Evolutionary conservation across 2,797 vertebrate species (phyloP).

Genomic region (Bufotes viridis): DNA sequence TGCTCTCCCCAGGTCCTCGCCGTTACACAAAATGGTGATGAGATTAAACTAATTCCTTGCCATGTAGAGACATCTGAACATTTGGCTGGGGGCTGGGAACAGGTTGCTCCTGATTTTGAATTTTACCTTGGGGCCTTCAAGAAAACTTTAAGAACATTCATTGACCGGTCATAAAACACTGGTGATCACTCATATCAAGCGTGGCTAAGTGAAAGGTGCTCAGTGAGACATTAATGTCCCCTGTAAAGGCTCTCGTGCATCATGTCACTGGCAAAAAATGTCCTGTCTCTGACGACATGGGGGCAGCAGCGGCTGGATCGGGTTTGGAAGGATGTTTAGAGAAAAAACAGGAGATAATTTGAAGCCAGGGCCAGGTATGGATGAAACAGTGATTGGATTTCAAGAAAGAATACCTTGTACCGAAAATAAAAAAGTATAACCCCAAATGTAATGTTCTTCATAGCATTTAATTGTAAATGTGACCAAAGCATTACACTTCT

Average conservation of each 20-base stretch:
- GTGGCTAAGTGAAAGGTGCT: conserved; percentile 52
- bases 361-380: neutral
- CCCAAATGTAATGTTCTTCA: neutral
- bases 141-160: conserved; percentile 55
- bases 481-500: too few relatives aligned
- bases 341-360: neutral
- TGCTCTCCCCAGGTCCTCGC: conserved; percentile 51
- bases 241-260: conserved; percentile 9
- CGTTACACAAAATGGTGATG: conserved; percentile 57
- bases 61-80: conserved; percentile 61
- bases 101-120: conserved; percentile 58
- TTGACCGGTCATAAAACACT: conserved; percentile 25
- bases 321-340: conserved; percentile 7
- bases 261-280: conserved; percentile 3
- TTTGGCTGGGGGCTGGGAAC: conserved; percentile 53
- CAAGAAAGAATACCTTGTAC: neutral
- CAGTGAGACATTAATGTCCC: conserved; percentile 51
- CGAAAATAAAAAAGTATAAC: neutral
- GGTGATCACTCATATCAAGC: conserved; percentile 56
- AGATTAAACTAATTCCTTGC: conserved; percentile 62
- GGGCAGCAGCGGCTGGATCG: neutral
- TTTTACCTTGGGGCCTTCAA: conserved; percentile 57
- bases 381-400: neutral
- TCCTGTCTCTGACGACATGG: neutral
- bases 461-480: too few relatives aligned